Base-by-base conservation (phyloP, 2,113 vertebrate genomes). In the Silurus glanis region DNA sequence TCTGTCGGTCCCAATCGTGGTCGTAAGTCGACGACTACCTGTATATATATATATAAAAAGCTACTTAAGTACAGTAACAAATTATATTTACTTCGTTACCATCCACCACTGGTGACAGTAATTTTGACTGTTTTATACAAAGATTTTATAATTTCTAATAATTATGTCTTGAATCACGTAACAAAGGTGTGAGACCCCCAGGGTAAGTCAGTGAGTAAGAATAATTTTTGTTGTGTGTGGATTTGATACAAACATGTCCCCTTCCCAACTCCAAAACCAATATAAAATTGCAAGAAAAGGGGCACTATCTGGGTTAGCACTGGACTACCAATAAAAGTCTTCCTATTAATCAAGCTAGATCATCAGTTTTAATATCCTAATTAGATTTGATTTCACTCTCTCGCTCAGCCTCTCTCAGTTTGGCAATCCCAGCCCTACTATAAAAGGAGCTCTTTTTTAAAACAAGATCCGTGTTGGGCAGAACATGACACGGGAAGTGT, bases 401-500 rank as follows among this genome's bases (percentile, higher is more conserved):
- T 62, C 53, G 47, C 28, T 69, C 56, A 4, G 7, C 25, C 17
- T 37, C 45, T 55, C 66, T 53, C 55, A 81, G 16, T 59, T 81
- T 78, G 79, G 84, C 81, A 85, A 86, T 84, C 85, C 64, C 55
- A 75, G 75, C 23, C 10, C 19, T 84, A 86, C 81, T 88, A 89
- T 88, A 90, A 88, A 92, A 86, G 87, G 64, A 86, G 83, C 74
- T 81, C 66, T 85, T 76, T 89, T 90, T 89, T 75, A 13, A 28
- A 85, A 86, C 87, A 37, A 49, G 66, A 74, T 88, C 86, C 86
- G 82, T 87, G 74, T 87, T 10, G 28, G 84, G 85, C 23, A 87
- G 89, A 83, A 90, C 89, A 85, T 87, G 90, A 88, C 86, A n/a
- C 86, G 89, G 90, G 91, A 93, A 85, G 67, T 3, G 9, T 89